phyloP scores from a whole-genome alignment of 1,140 invertebrate genomes.

The Kradibia gibbosae region DNA sequence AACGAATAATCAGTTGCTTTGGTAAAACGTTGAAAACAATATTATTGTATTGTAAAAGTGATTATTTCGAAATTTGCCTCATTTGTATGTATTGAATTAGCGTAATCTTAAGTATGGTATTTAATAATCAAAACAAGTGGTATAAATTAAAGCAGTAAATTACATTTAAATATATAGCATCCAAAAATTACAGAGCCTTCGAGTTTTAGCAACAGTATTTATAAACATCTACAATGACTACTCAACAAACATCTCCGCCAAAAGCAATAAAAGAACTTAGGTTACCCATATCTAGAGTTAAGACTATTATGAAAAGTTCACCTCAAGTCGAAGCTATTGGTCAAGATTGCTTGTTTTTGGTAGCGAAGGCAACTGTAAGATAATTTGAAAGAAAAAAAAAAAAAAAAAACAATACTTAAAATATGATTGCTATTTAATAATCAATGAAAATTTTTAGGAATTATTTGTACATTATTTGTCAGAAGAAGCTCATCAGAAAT shows the following conservation, averaged over 20 bases:
- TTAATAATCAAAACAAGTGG: no score
- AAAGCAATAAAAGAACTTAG: constrained; percentile 67
- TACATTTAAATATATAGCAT: no score
- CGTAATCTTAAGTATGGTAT: no score
- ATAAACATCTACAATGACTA: constrained; percentile 57
- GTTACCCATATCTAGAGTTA: constrained; percentile 81
- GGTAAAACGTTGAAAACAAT: no score
- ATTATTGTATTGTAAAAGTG: no score
- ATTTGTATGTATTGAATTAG: no score
- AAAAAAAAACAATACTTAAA: background rate
- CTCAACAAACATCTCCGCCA: constrained; percentile 57
- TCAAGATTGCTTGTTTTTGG: constrained; percentile 81
- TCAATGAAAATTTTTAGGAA: constrained; percentile 69
- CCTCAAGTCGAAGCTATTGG: constrained; percentile 85
- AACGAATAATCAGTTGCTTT: no score
- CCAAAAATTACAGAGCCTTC: no score
- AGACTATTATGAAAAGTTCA: constrained; percentile 90
- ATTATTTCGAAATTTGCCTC: no score
- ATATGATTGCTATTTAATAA: background rate
- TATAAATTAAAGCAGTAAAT: no score
- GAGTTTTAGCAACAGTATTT: background rate
- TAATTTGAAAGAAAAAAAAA: constrained; percentile 8
- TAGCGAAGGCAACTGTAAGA: constrained; percentile 83
- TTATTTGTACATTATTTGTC: constrained; percentile 80
- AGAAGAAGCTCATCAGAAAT: constrained; percentile 74